Evolutionary conservation across 2,113 vertebrate genomes (phyloP).

Genomic region (Nycticorax nycticorax): DNA sequence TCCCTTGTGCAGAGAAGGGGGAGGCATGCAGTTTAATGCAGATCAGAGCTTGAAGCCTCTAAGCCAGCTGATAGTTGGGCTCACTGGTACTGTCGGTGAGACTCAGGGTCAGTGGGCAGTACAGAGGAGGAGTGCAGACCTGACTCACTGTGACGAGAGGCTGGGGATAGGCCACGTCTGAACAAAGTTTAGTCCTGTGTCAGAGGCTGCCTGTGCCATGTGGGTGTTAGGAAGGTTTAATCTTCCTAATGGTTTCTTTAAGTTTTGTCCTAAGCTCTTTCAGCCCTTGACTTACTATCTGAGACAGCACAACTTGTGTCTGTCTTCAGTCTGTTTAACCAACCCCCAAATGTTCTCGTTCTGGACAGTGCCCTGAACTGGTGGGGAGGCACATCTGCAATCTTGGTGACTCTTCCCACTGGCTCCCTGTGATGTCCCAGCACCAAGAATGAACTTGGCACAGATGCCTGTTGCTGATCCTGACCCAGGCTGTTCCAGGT

Average conservation of each 20-base stretch:
- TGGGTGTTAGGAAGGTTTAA: background rate
- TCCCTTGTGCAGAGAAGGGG: background rate
- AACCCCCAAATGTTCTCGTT: background rate
- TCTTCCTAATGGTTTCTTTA: background rate
- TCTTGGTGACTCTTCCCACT: background rate
- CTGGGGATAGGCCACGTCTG: background rate
- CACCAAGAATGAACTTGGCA: background rate
- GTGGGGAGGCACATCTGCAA: background rate
- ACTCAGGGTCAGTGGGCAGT: background rate
- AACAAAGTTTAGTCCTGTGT: background rate
- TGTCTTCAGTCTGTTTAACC: background rate
- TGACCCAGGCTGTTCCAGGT: background rate
- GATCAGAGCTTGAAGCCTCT: background rate
- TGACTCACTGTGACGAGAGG: accelerated
- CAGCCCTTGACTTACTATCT: background rate
- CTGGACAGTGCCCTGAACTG: background rate
- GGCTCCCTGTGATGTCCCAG: background rate
- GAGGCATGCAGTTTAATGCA: background rate
- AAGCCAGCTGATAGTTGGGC: background rate
- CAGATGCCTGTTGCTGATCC: background rate
- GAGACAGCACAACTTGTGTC: background rate
- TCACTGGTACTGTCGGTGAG: background rate
- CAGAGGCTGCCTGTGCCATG: background rate
- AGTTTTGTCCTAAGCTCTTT: background rate
- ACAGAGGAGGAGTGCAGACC: background rate